A percentile compares a stretch with the other conserved stretches of the same genome.
These are phyloP conservation scores for Xerus rutilus DNA, from an alignment of 2,797 vertebrate genomes.

Conservation along the genomic window DNA sequence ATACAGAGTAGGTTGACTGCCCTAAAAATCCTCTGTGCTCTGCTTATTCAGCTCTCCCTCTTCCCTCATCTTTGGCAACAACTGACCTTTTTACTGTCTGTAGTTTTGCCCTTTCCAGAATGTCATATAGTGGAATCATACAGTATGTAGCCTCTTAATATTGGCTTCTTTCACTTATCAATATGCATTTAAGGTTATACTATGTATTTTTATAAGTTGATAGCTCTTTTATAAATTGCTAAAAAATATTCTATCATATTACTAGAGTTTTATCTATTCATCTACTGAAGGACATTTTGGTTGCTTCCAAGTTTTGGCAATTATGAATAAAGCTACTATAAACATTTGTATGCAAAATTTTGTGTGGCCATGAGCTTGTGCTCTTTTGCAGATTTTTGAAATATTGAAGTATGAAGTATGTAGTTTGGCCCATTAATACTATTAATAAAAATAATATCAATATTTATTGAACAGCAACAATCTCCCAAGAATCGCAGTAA, in stretches of 20 bases:
- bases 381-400: not conserved
- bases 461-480: not conserved
- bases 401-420: not conserved
- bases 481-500: not conserved
- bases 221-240: not conserved
- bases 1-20: not conserved
- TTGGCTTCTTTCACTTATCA: not conserved
- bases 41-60: not conserved
- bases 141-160: not conserved
- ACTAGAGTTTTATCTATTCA: not conserved
- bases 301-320: not conserved
- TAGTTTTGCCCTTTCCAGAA: not conserved
- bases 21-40: not conserved
- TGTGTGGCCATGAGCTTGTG: not conserved
- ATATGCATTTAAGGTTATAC: not conserved
- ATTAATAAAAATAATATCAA: not conserved
- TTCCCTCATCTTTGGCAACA: not conserved
- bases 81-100: not conserved
- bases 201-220: not conserved
- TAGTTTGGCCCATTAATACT: not conserved
- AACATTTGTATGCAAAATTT: not conserved
- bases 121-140: not conserved
- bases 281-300: not conserved
- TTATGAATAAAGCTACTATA: not conserved
- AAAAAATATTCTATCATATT: not conserved